Evolutionary conservation across 2,888 invertebrate genomes (phyloP).

Genomic region (Hypercompe scribonia): DNA sequence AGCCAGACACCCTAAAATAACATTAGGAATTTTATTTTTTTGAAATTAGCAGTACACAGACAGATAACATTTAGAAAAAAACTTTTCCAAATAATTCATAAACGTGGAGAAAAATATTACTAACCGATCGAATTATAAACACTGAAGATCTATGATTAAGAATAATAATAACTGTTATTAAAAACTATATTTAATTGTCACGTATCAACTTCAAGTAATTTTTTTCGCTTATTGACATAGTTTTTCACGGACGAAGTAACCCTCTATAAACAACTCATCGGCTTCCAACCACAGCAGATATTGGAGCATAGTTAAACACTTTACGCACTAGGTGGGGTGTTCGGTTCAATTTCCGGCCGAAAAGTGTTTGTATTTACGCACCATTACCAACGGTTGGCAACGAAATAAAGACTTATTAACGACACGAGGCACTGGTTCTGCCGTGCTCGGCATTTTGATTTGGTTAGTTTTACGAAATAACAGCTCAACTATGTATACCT

Average conservation of each 20-base stretch:
- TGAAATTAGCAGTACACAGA: too few relatives aligned
- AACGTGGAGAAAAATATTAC: too few relatives aligned
- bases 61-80: too few relatives aligned
- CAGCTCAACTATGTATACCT: neutral
- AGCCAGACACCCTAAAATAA: too few relatives aligned
- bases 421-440: slow-evolving; percentile 36
- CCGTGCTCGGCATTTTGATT: slow-evolving; percentile 41
- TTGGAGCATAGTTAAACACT: slow-evolving; percentile 27
- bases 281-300: slow-evolving; percentile 8
- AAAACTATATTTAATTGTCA: neutral
- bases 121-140: too few relatives aligned
- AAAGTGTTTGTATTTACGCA: slow-evolving; percentile 62
- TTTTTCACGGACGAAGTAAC: slow-evolving; percentile 12
- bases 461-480: slow-evolving; percentile 5
- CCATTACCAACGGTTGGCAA: slow-evolving; percentile 59
- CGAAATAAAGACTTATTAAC: slow-evolving; percentile 57
- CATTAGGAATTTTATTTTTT: too few relatives aligned
- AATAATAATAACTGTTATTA: neutral
- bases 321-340: slow-evolving; percentile 46
- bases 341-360: slow-evolving; percentile 62
- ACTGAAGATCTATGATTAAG: neutral
- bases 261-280: slow-evolving; percentile 9
- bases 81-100: too few relatives aligned
- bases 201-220: neutral
- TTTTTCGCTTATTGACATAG: slow-evolving; percentile 8